Percentiles rank a stretch among this genome's conserved stretches.
Conservation (phyloP, 2,888 invertebrate species). For the Chaetoderma sp. region DNA sequence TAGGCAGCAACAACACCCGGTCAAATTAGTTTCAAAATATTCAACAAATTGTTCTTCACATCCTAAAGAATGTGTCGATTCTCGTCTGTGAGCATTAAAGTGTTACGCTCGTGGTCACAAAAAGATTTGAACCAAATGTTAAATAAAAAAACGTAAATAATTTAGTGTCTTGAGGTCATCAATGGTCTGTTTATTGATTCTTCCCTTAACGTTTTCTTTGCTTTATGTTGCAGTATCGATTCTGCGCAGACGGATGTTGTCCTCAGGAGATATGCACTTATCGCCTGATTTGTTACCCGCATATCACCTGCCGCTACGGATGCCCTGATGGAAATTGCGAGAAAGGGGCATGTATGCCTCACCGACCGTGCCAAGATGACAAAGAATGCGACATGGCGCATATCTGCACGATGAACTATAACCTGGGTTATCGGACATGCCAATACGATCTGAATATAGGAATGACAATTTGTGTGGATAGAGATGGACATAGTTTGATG, state of each 20-base stretch:
- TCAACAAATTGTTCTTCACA: too few species aligned
- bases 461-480: slow-evolving; percentile 52
- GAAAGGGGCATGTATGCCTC: slow-evolving; percentile 57
- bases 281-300: slow-evolving; percentile 59
- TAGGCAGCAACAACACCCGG: too few species aligned
- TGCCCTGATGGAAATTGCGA: slow-evolving; percentile 61
- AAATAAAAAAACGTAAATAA: too few species aligned
- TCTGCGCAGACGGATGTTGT: slow-evolving; percentile 61
- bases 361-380: slow-evolving; percentile 42
- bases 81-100: too few species aligned
- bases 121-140: too few species aligned
- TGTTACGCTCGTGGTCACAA: too few species aligned
- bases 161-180: too few species aligned
- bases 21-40: too few species aligned
- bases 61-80: too few species aligned
- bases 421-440: slow-evolving; percentile 60
- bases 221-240: slow-evolving; percentile 53
- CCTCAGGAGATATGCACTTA: slow-evolving; percentile 61
- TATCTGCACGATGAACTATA: slow-evolving; percentile 54
- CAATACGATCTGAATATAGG: slow-evolving; percentile 63
- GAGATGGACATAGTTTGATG: slow-evolving; percentile 34
- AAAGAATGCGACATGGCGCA: slow-evolving; percentile 47
- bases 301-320: slow-evolving; percentile 52
- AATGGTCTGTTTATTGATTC: background rate
- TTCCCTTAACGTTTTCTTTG: background rate